Evolutionary conservation across 2,797 vertebrate genomes (phyloP).

Genomic region (Brachyrhaphis roseni): DNA sequence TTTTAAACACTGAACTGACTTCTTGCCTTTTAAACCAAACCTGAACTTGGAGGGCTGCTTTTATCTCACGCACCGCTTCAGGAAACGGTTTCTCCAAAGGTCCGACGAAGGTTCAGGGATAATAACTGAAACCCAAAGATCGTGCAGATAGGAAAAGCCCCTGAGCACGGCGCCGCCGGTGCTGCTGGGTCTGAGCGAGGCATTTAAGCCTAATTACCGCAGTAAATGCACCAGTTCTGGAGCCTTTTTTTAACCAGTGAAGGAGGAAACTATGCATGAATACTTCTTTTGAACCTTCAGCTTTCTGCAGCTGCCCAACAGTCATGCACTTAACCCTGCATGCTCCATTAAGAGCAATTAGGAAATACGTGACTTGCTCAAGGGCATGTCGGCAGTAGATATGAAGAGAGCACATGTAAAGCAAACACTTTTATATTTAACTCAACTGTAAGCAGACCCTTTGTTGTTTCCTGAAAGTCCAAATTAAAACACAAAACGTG

Average conservation of each 20-base stretch:
- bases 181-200: constrained; percentile 26
- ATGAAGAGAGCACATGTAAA: not conserved
- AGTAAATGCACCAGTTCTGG: constrained; percentile 59
- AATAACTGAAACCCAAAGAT: constrained; percentile 67
- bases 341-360: constrained; percentile 38
- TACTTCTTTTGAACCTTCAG: constrained; percentile 37
- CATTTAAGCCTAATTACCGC: constrained; percentile 63
- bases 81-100: constrained; percentile 49
- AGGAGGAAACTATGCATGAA: constrained; percentile 57
- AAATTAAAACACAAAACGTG: not conserved
- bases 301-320: constrained; percentile 16
- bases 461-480: too few species aligned
- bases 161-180: not conserved
- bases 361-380: constrained; percentile 34
- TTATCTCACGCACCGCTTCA: constrained; percentile 41
- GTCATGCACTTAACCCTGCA: constrained; percentile 10
- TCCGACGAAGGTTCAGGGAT: constrained; percentile 44
- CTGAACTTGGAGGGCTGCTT: constrained; percentile 71
- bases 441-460: not conserved
- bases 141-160: constrained; percentile 63
- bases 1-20: constrained; percentile 16
- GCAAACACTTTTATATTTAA: not conserved
- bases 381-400: constrained; percentile 21
- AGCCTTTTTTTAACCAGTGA: constrained; percentile 48
- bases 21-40: constrained; percentile 57